Base-by-base conservation (phyloP, 2,113 vertebrate species). In the Rafetus swinhoei region DNA sequence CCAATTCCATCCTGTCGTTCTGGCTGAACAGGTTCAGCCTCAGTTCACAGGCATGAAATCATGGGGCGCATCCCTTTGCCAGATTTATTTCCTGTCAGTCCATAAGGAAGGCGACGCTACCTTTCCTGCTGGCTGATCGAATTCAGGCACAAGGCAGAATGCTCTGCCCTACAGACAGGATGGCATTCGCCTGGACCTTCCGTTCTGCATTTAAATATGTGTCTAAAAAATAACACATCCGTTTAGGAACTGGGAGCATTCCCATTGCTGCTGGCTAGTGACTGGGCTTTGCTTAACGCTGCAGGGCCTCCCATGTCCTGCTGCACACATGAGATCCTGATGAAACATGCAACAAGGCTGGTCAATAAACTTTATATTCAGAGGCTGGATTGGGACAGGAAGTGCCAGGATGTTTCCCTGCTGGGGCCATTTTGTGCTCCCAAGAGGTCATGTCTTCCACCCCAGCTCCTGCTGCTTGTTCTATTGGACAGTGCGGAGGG, bases 1-100 rank as follows among this genome's bases (percentile, higher is more conserved):
- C 52, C 24, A 55, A 57, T 88, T 86, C 93, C 55, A 39, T 25
- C 65, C 89, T 9, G 3, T 22, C 29, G 2, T 93, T 94, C 93
- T 32, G 72, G 93, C 94, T 84, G 8, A 82, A 90, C 93, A 90
- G 95, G 95, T 93, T 97, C 1, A 7, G 53, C 77, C 89, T 95
- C 91, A 15, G 65, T 92, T 92, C 90, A 92, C 85, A 91, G 87
- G 90, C 22, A 14, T 11, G 82, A 97, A 94, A 90, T 91, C 94
- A 87, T 52, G 79, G 62, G 29, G 13, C 82, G 55, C 86, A 13
- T 59, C 93, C 60, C 86, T 93, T 54, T 5, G 29, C 94, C 87
- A 92, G 76, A 85, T 93, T 95, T 92, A 82, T 90, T 94, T 74
- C 86, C 29, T 39, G 0, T 5, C 80, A 52, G 86, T 54, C 76